A percentile compares a stretch with the other conserved stretches of the same genome.
phyloP scores from a whole-genome alignment of 2,888 invertebrate genomes.

The Leucophora obtusa region DNA sequence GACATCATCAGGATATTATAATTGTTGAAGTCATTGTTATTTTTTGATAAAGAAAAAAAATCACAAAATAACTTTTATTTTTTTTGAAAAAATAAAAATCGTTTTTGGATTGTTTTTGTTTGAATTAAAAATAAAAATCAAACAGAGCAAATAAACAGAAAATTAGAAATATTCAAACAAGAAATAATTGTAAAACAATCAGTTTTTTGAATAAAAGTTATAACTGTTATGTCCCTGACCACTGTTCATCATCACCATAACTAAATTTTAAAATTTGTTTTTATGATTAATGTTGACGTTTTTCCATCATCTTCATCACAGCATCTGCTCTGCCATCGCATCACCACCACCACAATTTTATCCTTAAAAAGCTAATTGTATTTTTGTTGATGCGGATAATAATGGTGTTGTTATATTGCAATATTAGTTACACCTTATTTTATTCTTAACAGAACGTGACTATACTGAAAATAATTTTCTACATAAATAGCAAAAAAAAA shows the following conservation, averaged over 20 bases:
- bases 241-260: conserved; percentile 1
- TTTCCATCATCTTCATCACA: conserved; percentile 40
- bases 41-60: too few species aligned
- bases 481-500: conserved; percentile 10
- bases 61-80: too few species aligned
- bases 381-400: conserved; percentile 13
- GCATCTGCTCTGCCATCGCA: background rate
- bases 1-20: too few species aligned
- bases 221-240: too few species aligned
- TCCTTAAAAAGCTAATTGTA: conserved; percentile 31
- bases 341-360: conserved; percentile 28
- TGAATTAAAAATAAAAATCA: too few species aligned
- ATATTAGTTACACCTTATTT: conserved; percentile 62
- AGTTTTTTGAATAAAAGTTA: too few species aligned
- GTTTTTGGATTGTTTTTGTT: too few species aligned
- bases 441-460: conserved; percentile 62
- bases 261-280: conserved; percentile 33
- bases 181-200: too few species aligned
- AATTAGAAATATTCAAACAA: too few species aligned
- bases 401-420: conserved; percentile 20
- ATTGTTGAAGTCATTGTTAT: too few species aligned
- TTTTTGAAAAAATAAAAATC: too few species aligned
- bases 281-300: conserved; percentile 61
- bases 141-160: too few species aligned
- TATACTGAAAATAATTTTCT: conserved; percentile 48